Conservation (phyloP, 2,888 invertebrate species). For the Bembecia ichneumoniformis region DNA sequence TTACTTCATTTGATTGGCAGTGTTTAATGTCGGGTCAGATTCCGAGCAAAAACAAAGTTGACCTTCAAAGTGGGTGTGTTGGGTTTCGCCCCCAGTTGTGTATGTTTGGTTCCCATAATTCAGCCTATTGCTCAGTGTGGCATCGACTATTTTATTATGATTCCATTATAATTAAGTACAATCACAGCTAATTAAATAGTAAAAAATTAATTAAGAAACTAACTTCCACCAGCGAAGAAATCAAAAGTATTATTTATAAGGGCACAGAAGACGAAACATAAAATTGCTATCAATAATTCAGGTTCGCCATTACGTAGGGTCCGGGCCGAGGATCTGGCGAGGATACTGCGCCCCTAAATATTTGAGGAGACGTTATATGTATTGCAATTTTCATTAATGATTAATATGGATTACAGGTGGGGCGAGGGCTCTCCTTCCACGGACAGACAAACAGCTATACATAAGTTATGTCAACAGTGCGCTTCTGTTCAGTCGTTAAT, state of each 20-base stretch:
- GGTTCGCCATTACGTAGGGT: slow-evolving; percentile 46
- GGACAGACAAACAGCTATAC: slow-evolving; percentile 38
- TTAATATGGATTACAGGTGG: slow-evolving; percentile 51
- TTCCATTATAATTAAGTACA: too few relatives aligned
- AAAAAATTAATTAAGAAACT: too few relatives aligned
- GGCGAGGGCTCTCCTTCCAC: slow-evolving; percentile 27
- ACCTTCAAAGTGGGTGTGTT: too few relatives aligned
- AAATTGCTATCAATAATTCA: slow-evolving; percentile 66
- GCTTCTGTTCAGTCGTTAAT: slow-evolving; percentile 43
- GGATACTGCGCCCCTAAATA: slow-evolving; percentile 61
- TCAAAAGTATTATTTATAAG: slow-evolving; percentile 49
- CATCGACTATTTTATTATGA: too few relatives aligned
- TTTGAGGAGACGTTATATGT: slow-evolving; percentile 66
- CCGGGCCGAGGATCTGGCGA: slow-evolving; percentile 31
- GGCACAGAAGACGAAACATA: slow-evolving; percentile 52
- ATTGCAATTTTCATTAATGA: slow-evolving; percentile 70
- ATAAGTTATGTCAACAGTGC: slow-evolving; percentile 42
- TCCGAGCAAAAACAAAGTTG: too few relatives aligned
- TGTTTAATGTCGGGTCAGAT: too few relatives aligned
- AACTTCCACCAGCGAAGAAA: slow-evolving; percentile 20
- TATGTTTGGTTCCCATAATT: too few relatives aligned
- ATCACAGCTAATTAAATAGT: too few relatives aligned
- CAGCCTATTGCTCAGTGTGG: too few relatives aligned
- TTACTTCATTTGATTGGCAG: too few relatives aligned
- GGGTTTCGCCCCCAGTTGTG: too few relatives aligned